phyloP scores from a whole-genome alignment of 2,888 invertebrate species.

The Gandaritis pyraliata region DNA sequence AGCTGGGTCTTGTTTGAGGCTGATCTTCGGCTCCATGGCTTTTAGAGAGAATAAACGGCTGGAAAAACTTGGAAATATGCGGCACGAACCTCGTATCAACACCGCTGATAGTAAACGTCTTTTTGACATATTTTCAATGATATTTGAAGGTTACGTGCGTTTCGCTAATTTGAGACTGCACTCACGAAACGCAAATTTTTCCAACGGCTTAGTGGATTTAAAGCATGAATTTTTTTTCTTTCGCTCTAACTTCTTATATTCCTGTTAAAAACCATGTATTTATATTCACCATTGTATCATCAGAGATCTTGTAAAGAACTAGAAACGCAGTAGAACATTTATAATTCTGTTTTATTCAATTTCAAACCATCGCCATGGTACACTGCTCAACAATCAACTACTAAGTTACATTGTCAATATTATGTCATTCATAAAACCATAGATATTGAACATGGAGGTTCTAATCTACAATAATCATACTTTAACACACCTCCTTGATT shows the following conservation, averaged over 20 bases:
- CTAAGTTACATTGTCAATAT: too few species aligned
- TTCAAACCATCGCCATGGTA: too few species aligned
- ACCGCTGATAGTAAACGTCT: slow-evolving; percentile 73
- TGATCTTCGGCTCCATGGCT: slow-evolving; percentile 77
- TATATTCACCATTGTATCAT: too few species aligned
- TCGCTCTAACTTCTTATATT: not conserved
- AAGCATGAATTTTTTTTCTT: slow-evolving; percentile 1
- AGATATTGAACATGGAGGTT: too few species aligned
- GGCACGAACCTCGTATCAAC: slow-evolving; percentile 52
- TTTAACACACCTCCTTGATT: too few species aligned
- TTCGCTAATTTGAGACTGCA: slow-evolving; percentile 3
- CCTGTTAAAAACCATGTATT: too few species aligned
- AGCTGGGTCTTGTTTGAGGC: slow-evolving; percentile 84
- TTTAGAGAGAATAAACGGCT: slow-evolving; percentile 51
- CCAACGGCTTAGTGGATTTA: not conserved
- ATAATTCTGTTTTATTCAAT: too few species aligned
- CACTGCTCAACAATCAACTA: too few species aligned
- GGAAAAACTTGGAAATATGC: slow-evolving; percentile 43
- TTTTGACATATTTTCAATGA: slow-evolving; percentile 81
- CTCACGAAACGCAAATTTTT: slow-evolving; percentile 14
- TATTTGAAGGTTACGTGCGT: slow-evolving; percentile 70
- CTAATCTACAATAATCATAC: too few species aligned
- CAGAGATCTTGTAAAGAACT: too few species aligned
- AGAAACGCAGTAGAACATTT: too few species aligned
- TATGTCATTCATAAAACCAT: too few species aligned